Evolutionary conservation across 35 echinoderm and acorn worm species (phyloP).

Genomic region (Anneissia japonica): DNA sequence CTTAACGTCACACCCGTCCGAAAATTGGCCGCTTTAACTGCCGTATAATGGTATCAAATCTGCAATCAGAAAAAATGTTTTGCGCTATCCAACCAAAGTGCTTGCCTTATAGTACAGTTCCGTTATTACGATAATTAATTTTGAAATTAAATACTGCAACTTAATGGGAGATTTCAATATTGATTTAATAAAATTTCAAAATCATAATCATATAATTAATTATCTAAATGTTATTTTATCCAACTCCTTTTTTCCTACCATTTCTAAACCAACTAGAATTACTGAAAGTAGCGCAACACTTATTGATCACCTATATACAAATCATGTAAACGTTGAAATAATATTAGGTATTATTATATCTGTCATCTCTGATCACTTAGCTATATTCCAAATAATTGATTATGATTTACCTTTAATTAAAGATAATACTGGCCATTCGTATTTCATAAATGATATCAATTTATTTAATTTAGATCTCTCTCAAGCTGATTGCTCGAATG

Average conservation of each 20-base stretch:
- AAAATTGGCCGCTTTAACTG: too few relatives aligned
- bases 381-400: neutral
- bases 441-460: neutral
- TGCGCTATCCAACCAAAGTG: too few relatives aligned
- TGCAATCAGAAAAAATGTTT: too few relatives aligned
- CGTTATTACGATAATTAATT: too few relatives aligned
- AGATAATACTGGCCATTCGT: neutral
- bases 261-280: slow-evolving; percentile 2
- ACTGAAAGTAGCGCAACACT: neutral
- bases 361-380: slow-evolving; percentile 4
- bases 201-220: neutral
- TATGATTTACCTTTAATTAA: neutral
- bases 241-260: neutral
- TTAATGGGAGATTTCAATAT: neutral
- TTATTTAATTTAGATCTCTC: neutral
- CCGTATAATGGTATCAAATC: too few relatives aligned
- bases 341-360: neutral
- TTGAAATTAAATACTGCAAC: neutral
- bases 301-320: slow-evolving; percentile 2
- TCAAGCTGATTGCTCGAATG: neutral
- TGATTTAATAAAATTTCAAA: neutral
- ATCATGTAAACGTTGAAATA: neutral
- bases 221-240: neutral
- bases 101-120: too few relatives aligned
- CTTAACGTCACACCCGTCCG: too few relatives aligned